Evolutionary conservation across 2,797 vertebrate species (phyloP).

Genomic region (Propithecus deckenii): DNA sequence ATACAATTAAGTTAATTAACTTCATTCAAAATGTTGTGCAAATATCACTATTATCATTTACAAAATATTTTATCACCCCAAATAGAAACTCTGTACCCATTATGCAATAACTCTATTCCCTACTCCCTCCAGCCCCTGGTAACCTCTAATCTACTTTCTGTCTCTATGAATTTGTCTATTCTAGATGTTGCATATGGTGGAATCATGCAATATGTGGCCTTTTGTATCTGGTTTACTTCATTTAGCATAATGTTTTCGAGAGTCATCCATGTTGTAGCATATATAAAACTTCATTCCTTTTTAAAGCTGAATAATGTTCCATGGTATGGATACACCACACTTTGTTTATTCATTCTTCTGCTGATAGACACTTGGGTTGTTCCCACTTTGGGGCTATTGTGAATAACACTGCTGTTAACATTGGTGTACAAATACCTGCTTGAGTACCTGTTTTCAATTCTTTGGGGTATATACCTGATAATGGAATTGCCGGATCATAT

Average conservation of each 20-base stretch:
- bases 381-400: neutral
- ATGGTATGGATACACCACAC: neutral
- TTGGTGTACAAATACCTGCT: neutral
- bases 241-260: neutral
- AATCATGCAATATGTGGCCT: neutral
- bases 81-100: neutral
- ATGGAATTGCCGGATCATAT: neutral
- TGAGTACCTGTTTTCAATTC: neutral
- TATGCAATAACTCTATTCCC: neutral
- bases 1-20: neutral
- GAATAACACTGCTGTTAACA: neutral
- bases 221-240: neutral
- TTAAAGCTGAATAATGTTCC: neutral
- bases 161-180: neutral
- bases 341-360: neutral
- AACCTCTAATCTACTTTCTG: neutral
- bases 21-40: neutral
- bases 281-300: neutral
- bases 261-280: neutral
- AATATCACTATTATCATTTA: neutral
- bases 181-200: neutral
- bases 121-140: neutral
- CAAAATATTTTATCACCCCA: neutral
- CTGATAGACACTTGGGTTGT: neutral
- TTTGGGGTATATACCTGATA: neutral